Base-by-base conservation (phyloP, 2,113 vertebrate genomes). In the Xyrauchen texanus region DNA sequence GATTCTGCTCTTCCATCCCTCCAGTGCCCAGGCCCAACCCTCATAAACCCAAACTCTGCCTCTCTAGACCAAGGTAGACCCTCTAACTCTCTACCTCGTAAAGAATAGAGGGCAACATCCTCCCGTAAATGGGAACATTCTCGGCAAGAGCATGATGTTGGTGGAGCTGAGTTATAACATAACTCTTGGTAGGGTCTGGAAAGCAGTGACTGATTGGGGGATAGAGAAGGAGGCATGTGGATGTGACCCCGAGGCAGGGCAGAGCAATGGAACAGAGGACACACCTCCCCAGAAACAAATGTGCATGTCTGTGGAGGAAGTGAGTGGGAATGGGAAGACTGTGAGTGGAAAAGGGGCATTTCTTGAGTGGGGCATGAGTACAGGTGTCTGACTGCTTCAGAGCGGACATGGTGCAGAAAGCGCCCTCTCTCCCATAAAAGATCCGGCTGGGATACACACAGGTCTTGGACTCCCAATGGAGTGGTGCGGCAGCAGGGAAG, bases 151-250 rank as follows among this genome's bases (percentile, higher is more conserved):
- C 95, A 95, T 7, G 88, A 85, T 0, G 94, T 85, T 57, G 91
- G 84, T 0, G 21, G 21, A 34, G 21, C 21, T 3, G 90, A 86
- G 82, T 93, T 79, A 78, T 94, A 93, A 65, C 93, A 88, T 79
- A 95, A 81, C 80, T 96, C 94, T 83, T 91, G 89, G 85, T 94
- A 95, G 46, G 90, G 91, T 60, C 88, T 89, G 4, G 90, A 77
- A 45, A 89, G 86, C 62, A 92, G 87, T 0, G 91, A 90, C 2
- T 88, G 84, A 12, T 92, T 89, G 75, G 90, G 85, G 44, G 87
- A 67, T 34, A 85, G 89, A 78, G 91, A 12, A 34, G 87, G 62
- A 3, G 88, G 82, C 9, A 44, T 49, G 44, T 87, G 88, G 77
- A 81, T 68, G 45, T 87, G 88, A 78, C 83, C 63, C 79, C 88